These are phyloP conservation scores for Petrocephalus microphthalmus DNA, from an alignment of 2,113 vertebrate species.

Conservation along the genomic window DNA sequence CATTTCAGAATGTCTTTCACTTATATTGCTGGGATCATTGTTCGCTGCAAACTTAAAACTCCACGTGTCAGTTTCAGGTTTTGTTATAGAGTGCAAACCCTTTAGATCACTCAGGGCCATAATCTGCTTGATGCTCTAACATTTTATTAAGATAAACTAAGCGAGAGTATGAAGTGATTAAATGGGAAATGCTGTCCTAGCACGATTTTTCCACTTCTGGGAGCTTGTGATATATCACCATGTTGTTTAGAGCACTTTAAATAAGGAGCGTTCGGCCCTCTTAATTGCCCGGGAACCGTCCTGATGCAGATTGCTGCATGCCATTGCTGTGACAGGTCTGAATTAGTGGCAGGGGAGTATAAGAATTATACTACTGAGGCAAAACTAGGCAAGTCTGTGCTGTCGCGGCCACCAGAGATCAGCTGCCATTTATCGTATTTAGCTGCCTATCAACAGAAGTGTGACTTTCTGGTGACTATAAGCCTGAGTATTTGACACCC, in stretches of 20 bases:
- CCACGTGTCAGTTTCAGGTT: background rate
- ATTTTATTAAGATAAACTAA: slow-evolving; percentile 39
- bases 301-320: background rate
- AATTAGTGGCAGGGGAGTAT: background rate
- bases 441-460: background rate
- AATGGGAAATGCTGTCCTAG: slow-evolving; percentile 29
- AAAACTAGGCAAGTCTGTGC: background rate
- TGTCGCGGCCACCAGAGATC: background rate
- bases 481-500: background rate
- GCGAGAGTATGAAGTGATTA: slow-evolving; percentile 41
- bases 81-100: background rate
- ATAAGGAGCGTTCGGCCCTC: background rate
- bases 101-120: background rate
- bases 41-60: background rate
- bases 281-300: background rate
- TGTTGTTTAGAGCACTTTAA: background rate
- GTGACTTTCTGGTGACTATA: background rate
- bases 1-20: background rate
- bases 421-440: background rate
- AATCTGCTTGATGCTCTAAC: background rate
- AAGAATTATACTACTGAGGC: background rate
- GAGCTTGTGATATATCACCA: background rate
- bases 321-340: background rate
- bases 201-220: background rate
- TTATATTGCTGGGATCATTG: background rate